Base-by-base conservation (phyloP, 2,888 invertebrate species). In the Branchipolynoe longqiensis region DNA sequence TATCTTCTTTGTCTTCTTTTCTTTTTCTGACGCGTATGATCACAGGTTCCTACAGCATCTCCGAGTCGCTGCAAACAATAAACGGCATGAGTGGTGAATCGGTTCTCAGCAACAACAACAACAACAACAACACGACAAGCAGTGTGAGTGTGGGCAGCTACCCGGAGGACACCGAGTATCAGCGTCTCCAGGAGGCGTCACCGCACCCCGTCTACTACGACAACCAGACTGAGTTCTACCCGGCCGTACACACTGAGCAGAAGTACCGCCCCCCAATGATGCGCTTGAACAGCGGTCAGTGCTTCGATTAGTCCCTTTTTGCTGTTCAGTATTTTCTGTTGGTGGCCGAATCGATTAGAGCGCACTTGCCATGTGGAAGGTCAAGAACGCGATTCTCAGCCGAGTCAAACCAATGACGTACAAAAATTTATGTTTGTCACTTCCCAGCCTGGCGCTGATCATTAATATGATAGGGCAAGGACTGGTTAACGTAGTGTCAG, bases 201-300 rank as follows among this genome's bases (percentile, higher is more conserved):
- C 64, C 69, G 3, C 78, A n/a, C 40, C n/a, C n/a, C n/a, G 84
- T 28, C 31, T 94, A 93, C 89, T 95, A 95, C 94, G 97, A 96
- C 93, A 90, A 89, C 87, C 91, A 90, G 18, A 96, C 96, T 74
- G 96, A 97, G 94, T 96, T 97, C 94, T 97, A 97, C 93, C 95
- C 96, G 90, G 95, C 96, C 90, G 94, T 95, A 54, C 93, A 95
- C 92, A n/a, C n/a, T n/a, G 96, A 96, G 92, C 95, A 95, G 91
- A 96, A 97, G 93, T 96, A 96, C 94, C 96, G 96, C 56, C 91
- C 92, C 83, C 96, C 87, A 6, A 62, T 84, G 64, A 40, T 82
- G 40, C 28, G 86, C 28, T 81, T 84, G 56, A 86, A 86, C 58
- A 86, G 86, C 81, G 86, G 86, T 86, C 41, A 64, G 84, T 86